phyloP scores from a whole-genome alignment of 2,888 invertebrate genomes.

The Drosophila kanekoi region DNA sequence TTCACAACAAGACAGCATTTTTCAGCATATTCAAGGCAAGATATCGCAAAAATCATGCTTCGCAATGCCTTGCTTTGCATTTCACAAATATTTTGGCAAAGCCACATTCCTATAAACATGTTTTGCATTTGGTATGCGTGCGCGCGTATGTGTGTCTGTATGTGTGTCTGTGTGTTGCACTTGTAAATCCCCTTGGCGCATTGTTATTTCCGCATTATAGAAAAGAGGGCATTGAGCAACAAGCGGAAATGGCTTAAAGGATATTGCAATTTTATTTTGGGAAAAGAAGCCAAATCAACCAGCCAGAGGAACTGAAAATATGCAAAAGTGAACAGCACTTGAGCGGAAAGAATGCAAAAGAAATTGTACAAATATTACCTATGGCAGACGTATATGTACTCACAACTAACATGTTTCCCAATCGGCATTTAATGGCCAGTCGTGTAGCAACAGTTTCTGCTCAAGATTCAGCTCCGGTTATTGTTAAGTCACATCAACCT shows the following conservation, averaged over 20 bases:
- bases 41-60: constrained; percentile 43
- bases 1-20: constrained; percentile 23
- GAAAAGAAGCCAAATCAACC: constrained; percentile 35
- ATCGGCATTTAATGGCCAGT: constrained; percentile 5
- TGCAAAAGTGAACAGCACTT: constrained; percentile 48
- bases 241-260: constrained; percentile 79
- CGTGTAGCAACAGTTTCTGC: not conserved
- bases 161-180: constrained; percentile 28
- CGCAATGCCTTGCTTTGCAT: constrained; percentile 28
- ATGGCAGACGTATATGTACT: not conserved
- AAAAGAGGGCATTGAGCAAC: constrained; percentile 65
- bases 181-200: constrained; percentile 54
- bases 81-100: constrained; percentile 43
- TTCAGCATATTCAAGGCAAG: constrained; percentile 34
- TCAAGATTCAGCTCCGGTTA: not conserved
- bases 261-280: constrained; percentile 71
- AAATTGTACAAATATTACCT: constrained; percentile 23
- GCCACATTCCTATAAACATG: constrained; percentile 42
- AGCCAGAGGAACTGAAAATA: constrained; percentile 41
- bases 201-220: constrained; percentile 77
- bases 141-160: not conserved
- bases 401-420: not conserved
- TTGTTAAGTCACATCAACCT: not conserved
- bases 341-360: constrained; percentile 36
- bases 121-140: constrained; percentile 23